A percentile compares a stretch with the other conserved stretches of the same genome.
Evolutionary conservation across 2,797 vertebrate genomes (phyloP).

Genomic region (Poeciliopsis presidionis): DNA sequence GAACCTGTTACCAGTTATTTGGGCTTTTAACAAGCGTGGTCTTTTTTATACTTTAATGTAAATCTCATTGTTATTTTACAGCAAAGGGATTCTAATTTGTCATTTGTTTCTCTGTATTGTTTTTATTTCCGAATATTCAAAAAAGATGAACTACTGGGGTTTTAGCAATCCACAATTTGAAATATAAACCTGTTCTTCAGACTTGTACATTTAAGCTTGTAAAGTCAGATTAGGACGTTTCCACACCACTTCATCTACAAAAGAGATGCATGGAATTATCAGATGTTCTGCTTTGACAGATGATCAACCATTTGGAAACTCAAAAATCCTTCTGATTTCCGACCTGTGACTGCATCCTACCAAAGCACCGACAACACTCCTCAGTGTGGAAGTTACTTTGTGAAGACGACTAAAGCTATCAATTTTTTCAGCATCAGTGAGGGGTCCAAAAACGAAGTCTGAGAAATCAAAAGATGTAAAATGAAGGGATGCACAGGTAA

Average conservation of each 20-base stretch:
- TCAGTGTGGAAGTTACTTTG: neutral
- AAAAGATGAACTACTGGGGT: neutral
- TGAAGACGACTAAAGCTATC: neutral
- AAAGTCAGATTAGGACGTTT: neutral
- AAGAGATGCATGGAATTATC: neutral
- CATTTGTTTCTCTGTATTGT: neutral
- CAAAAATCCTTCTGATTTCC: neutral
- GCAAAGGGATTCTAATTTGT: neutral
- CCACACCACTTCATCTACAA: neutral
- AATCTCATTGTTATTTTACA: neutral
- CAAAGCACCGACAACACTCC: neutral
- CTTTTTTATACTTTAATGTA: neutral
- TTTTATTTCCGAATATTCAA: neutral
- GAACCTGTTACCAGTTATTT: slow-evolving; percentile 10
- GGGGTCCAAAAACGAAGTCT: neutral
- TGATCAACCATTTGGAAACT: neutral
- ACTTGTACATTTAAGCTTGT: neutral
- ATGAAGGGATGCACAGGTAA: neutral
- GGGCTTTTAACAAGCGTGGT: neutral
- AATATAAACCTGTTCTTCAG: neutral
- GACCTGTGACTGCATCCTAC: neutral
- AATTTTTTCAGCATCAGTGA: neutral
- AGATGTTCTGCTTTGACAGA: neutral
- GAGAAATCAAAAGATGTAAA: neutral
- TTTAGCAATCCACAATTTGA: neutral